Conservation (phyloP, 2,888 invertebrate species). For the Diaperis boleti region DNA sequence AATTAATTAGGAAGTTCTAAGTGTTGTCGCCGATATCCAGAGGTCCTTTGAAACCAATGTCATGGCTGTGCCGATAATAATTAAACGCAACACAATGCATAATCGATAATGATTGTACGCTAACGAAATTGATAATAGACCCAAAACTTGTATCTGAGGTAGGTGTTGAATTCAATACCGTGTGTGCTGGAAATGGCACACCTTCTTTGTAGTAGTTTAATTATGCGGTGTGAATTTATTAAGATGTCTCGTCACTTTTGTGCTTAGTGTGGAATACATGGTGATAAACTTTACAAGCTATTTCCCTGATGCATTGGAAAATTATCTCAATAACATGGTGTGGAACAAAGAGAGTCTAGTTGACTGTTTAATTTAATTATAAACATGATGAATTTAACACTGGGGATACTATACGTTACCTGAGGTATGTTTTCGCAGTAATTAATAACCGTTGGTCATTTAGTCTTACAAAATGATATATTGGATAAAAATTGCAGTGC, state of each 20-base stretch:
- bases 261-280: background rate
- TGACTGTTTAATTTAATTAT: conserved; percentile 3
- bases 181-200: background rate
- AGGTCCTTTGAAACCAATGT: conserved; percentile 14
- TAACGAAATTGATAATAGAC: conserved; percentile 1
- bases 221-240: background rate
- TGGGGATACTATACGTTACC: background rate
- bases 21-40: conserved; percentile 11
- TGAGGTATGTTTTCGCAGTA: too few species aligned
- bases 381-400: conserved; percentile 11
- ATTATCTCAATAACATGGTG: background rate
- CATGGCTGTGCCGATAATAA: conserved; percentile 10
- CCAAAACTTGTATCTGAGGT: background rate
- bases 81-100: conserved; percentile 10
- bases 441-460: too few species aligned
- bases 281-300: background rate
- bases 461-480: background rate
- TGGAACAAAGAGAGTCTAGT: background rate
- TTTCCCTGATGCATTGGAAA: background rate
- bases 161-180: background rate
- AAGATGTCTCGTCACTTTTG: background rate
- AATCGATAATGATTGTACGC: conserved; percentile 3
- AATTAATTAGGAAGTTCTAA: conserved; percentile 22
- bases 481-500: too few species aligned
- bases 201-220: background rate